A percentile compares a stretch with the other conserved stretches of the same genome.
Conservation (phyloP, 2,113 vertebrate genomes). For the Burhinus bistriatus region DNA sequence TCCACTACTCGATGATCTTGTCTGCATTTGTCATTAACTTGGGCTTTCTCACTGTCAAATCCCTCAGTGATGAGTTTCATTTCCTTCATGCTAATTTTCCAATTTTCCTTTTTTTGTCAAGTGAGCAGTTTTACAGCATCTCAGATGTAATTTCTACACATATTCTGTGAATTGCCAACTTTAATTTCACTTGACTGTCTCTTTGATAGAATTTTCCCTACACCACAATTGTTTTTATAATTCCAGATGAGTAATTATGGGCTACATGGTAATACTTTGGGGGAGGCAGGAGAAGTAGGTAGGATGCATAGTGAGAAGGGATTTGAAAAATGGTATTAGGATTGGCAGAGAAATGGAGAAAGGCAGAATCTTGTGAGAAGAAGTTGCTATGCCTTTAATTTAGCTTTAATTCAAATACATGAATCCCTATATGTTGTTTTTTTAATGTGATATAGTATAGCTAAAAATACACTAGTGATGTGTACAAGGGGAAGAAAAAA, state of each 20-base stretch:
- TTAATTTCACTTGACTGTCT: slow-evolving; percentile 27
- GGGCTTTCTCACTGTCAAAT: not conserved
- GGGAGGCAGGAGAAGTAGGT: not conserved
- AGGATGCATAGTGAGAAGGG: not conserved
- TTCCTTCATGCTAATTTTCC: slow-evolving; percentile 22
- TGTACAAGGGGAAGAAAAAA: not conserved
- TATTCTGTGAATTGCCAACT: not conserved
- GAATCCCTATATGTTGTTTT: not conserved
- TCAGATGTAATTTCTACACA: not conserved
- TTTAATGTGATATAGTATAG: not conserved
- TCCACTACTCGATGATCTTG: not conserved
- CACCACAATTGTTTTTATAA: not conserved
- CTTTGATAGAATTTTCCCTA: not conserved
- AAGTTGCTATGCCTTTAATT: not conserved
- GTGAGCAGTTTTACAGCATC: not conserved
- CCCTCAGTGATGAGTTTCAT: not conserved
- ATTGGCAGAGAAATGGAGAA: not conserved
- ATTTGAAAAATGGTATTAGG: not conserved
- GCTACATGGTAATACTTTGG: not conserved
- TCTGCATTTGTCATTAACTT: slow-evolving; percentile 30
- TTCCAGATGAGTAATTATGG: slow-evolving; percentile 10
- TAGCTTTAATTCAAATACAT: not conserved
- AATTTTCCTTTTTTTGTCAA: not conserved
- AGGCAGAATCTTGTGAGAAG: not conserved
- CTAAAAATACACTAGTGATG: not conserved